These are phyloP conservation scores for Ptychochromis oligacanthus DNA, from an alignment of 2,113 vertebrate genomes.

Conservation along the genomic window DNA sequence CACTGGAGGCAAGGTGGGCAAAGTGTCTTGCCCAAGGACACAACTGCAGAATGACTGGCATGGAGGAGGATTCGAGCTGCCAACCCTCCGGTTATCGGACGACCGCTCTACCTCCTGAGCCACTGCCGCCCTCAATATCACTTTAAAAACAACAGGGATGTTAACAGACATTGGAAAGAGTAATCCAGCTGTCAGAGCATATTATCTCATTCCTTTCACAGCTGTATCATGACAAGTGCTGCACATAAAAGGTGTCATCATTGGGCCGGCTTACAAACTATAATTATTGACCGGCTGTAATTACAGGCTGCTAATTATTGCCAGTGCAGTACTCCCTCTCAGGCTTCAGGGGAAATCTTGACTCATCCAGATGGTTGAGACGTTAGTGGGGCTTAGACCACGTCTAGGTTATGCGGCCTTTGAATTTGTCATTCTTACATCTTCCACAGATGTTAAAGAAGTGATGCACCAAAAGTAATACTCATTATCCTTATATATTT, in stretches of 20 bases:
- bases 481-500: not conserved
- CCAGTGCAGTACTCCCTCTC: slow-evolving; percentile 19
- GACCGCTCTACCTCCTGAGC: no score
- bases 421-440: not conserved
- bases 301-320: slow-evolving; percentile 51
- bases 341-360: slow-evolving; percentile 32
- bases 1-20: no score
- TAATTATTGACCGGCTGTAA: slow-evolving; percentile 23
- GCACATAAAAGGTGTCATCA: slow-evolving; percentile 3
- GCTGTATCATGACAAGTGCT: not conserved
- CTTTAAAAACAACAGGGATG: not conserved
- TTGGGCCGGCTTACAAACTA: not conserved
- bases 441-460: not conserved
- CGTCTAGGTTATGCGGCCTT: slow-evolving; percentile 10
- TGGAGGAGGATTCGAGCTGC: no score
- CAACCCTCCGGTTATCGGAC: no score
- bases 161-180: not conserved
- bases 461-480: not conserved
- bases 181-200: not conserved
- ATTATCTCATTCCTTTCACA: not conserved
- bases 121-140: no score
- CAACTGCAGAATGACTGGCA: no score
- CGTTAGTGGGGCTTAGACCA: slow-evolving; percentile 1
- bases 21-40: no score
- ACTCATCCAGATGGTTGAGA: slow-evolving; percentile 55